These are phyloP conservation scores for Pyrochroa serraticornis DNA, from an alignment of 2,888 invertebrate species.

Conservation along the genomic window DNA sequence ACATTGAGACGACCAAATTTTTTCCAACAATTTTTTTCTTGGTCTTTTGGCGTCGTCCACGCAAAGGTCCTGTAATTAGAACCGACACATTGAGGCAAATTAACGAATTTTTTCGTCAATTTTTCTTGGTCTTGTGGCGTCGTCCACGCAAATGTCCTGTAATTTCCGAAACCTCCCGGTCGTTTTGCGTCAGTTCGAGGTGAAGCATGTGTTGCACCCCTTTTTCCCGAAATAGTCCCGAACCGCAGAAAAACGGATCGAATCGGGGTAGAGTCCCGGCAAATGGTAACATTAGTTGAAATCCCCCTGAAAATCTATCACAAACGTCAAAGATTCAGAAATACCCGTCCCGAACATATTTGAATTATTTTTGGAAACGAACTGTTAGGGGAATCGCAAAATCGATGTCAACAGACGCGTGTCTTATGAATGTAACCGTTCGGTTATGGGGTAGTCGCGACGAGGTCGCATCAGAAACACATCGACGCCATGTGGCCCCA, in stretches of 20 bases:
- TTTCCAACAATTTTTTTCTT: too few relatives aligned
- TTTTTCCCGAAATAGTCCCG: slow-evolving; percentile 19
- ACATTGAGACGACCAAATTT: too few relatives aligned
- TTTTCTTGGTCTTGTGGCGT: too few relatives aligned
- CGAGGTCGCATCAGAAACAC: slow-evolving; percentile 35
- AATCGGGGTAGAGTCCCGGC: slow-evolving; percentile 38
- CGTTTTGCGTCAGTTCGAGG: too few relatives aligned
- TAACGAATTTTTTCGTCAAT: too few relatives aligned
- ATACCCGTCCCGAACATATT: slow-evolving; percentile 38
- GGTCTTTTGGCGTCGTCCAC: too few relatives aligned
- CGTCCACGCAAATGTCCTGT: too few relatives aligned
- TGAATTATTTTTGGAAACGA: slow-evolving; percentile 46
- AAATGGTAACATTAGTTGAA: slow-evolving; percentile 34
- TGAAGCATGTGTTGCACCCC: neutral
- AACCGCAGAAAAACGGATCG: slow-evolving; percentile 28
- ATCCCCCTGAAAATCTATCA: slow-evolving; percentile 44
- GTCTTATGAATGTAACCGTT: slow-evolving; percentile 36
- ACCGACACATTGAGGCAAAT: too few relatives aligned
- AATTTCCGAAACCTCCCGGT: too few relatives aligned
- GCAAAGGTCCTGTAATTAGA: too few relatives aligned
- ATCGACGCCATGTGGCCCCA: slow-evolving; percentile 42
- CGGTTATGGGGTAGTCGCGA: neutral
- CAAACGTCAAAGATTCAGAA: slow-evolving; percentile 46
- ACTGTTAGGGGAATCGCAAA: slow-evolving; percentile 34
- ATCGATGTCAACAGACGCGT: slow-evolving; percentile 39